Percentiles rank a stretch among this genome's conserved stretches.
Conservation (phyloP, 1,140 invertebrate species). For the Periplaneta americana region DNA sequence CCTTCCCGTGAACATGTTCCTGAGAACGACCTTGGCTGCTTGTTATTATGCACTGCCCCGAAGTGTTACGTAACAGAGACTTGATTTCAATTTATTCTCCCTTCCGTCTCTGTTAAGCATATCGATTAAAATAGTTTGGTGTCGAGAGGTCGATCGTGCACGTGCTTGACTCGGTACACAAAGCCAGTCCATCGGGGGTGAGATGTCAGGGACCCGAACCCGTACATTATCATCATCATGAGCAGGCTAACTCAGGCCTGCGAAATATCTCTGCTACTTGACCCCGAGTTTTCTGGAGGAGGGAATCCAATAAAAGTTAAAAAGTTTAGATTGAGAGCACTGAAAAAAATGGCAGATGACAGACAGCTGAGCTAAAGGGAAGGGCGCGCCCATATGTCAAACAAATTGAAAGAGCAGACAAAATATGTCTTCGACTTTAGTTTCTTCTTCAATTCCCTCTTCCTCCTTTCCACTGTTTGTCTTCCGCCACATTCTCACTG, state of each 20-base stretch:
- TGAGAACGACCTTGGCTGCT: not conserved
- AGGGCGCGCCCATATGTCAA: no score
- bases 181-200: not conserved
- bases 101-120: not conserved
- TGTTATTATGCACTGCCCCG: no score
- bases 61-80: not conserved
- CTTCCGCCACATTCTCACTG: no score
- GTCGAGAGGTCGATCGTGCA: not conserved
- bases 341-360: not conserved
- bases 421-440: no score
- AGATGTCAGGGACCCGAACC: not conserved
- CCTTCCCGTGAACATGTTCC: not conserved
- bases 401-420: not conserved
- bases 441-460: not conserved
- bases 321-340: not conserved
- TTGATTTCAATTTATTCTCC: not conserved
- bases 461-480: not conserved
- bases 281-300: not conserved
- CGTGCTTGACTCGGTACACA: not conserved
- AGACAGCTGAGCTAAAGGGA: not conserved
- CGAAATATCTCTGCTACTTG: not conserved
- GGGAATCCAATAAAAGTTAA: not conserved
- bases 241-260: not conserved
- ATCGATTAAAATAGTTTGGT: not conserved
- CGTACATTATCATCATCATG: not conserved